phyloP scores from a whole-genome alignment of 1,140 invertebrate species.

The Chrysomallon squamiferum region DNA sequence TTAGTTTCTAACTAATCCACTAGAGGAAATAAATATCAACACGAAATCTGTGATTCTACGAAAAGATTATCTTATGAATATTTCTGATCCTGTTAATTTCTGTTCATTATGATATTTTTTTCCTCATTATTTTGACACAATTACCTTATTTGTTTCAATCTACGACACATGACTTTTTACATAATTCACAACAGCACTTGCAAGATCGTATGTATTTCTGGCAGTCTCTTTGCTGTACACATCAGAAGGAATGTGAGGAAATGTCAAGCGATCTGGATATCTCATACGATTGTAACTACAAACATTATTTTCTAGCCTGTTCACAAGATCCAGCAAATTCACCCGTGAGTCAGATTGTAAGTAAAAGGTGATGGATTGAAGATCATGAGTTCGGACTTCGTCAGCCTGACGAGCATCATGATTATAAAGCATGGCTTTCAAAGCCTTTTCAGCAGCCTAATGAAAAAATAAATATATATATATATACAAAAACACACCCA shows the following conservation, averaged over 20 bases:
- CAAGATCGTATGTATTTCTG: constrained; percentile 1
- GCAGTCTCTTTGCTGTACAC: constrained; percentile 13
- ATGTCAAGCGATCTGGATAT: constrained; percentile 17
- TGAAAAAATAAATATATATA: not conserved
- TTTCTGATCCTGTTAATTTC: no score
- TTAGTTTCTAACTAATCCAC: no score
- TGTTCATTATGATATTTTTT: no score
- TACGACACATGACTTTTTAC: no score
- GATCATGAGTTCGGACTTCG: constrained; percentile 2
- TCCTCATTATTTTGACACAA: no score
- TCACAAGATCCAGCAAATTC: constrained; percentile 2
- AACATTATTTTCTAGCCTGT: not conserved
- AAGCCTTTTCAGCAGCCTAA: constrained; percentile 25
- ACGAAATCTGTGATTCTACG: no score
- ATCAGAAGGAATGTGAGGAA: constrained; percentile 14
- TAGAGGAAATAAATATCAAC: no score
- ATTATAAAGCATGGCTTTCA: constrained; percentile 20
- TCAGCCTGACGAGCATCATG: constrained; percentile 4
- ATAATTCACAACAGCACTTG: constrained; percentile 4
- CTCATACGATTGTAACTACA: constrained; percentile 16
- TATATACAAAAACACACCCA: not conserved
- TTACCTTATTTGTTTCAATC: no score
- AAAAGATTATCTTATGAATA: no score
- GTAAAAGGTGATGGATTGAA: no score
- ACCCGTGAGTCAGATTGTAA: no score